Evolutionary conservation across 2,797 vertebrate species (phyloP).

Genomic region (Micromesistius poutassou): DNA sequence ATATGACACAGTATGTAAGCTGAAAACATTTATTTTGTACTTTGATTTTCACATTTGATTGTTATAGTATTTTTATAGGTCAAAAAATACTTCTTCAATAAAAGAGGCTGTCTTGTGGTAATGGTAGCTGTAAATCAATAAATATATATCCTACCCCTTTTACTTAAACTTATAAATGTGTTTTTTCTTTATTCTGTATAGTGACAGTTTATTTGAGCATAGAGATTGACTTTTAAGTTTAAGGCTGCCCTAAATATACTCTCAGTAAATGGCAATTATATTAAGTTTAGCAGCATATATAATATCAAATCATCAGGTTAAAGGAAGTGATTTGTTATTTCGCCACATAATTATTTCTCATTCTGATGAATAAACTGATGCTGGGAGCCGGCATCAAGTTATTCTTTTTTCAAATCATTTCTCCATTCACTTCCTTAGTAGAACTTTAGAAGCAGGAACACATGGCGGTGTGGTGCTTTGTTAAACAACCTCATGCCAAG

Average conservation of each 20-base stretch:
- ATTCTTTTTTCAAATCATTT: not conserved
- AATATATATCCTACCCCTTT: slow-evolving; percentile 20
- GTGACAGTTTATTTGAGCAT: not conserved
- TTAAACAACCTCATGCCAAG: not conserved
- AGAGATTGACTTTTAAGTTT: not conserved
- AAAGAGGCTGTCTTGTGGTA: slow-evolving; percentile 44
- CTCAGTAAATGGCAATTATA: not conserved
- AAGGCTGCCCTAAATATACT: not conserved
- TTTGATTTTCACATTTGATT: slow-evolving; percentile 67
- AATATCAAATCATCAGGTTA: not conserved
- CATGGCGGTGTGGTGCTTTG: not conserved
- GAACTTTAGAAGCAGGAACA: not conserved
- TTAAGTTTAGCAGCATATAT: not conserved
- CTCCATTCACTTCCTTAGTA: not conserved
- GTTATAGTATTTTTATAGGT: slow-evolving; percentile 71
- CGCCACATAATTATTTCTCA: not conserved
- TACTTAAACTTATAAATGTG: not conserved
- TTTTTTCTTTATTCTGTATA: not conserved
- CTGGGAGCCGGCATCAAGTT: too few species aligned
- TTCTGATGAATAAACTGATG: not conserved
- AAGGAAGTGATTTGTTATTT: not conserved
- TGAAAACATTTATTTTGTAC: slow-evolving; percentile 49
- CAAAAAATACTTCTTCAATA: slow-evolving; percentile 39
- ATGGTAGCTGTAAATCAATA: slow-evolving; percentile 57
- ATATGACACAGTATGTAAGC: not conserved